These are phyloP conservation scores for Polia nebulosa DNA, from an alignment of 2,888 invertebrate species.

Conservation along the genomic window DNA sequence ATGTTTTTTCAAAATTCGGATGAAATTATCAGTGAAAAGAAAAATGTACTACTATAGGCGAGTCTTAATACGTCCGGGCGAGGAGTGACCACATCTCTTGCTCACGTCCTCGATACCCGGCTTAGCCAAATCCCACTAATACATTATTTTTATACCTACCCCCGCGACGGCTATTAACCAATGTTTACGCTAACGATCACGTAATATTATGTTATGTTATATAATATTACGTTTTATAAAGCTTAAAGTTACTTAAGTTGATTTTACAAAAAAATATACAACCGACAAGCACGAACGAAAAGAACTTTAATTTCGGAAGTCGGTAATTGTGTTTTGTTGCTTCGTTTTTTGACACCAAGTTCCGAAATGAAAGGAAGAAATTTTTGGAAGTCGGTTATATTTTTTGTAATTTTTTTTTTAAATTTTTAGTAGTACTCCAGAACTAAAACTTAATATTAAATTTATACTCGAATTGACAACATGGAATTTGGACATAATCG, in stretches of 20 bases:
- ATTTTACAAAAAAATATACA: no score
- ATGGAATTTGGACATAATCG: no score
- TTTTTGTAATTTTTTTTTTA: no score
- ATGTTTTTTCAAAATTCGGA: neutral
- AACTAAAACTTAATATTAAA: no score
- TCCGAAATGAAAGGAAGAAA: no score
- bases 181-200: constrained; percentile 65
- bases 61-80: constrained; percentile 23
- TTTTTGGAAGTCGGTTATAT: no score
- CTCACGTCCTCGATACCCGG: constrained; percentile 74
- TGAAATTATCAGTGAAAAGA: constrained; percentile 4
- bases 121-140: constrained; percentile 80
- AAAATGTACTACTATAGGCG: neutral
- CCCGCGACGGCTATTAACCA: constrained; percentile 68
- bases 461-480: no score
- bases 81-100: constrained; percentile 50
- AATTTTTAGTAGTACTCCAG: no score
- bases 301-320: no score
- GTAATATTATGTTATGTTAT: constrained; percentile 52
- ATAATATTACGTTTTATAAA: constrained; percentile 3
- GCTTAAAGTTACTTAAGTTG: neutral
- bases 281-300: no score
- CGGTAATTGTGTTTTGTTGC: no score
- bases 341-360: no score
- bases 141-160: constrained; percentile 78